These are phyloP conservation scores for Lasioglossum baleicum DNA, from an alignment of 1,140 invertebrate genomes.

Conservation along the genomic window DNA sequence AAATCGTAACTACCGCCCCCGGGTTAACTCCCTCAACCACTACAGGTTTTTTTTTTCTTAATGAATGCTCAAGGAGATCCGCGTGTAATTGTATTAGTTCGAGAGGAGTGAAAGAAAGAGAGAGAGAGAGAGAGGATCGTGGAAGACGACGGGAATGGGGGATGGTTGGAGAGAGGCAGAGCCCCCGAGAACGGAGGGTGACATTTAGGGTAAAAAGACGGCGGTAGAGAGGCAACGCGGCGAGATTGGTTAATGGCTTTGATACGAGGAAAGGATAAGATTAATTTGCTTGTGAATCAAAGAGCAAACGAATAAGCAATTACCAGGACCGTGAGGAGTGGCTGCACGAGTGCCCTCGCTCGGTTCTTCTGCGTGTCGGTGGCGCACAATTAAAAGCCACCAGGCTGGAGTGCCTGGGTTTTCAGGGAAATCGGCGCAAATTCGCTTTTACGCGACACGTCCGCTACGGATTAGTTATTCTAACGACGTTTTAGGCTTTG, in stretches of 20 bases:
- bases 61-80: constrained; percentile 71
- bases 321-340: constrained; percentile 54
- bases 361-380: constrained; percentile 44
- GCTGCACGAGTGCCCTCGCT: constrained; percentile 48
- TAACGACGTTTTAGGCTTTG: not conserved
- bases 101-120: constrained; percentile 51
- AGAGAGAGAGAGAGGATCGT: not conserved
- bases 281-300: constrained; percentile 75
- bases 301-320: constrained; percentile 75
- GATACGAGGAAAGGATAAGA: constrained; percentile 76
- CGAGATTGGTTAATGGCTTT: constrained; percentile 76
- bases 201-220: constrained; percentile 70
- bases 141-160: not conserved
- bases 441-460: not conserved
- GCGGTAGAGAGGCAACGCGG: constrained; percentile 43
- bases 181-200: constrained; percentile 58
- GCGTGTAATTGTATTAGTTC: constrained; percentile 75
- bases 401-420: not conserved
- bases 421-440: not conserved
- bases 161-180: not conserved
- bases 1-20: constrained; percentile 70
- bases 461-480: not conserved
- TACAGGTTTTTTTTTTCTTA: constrained; percentile 66
- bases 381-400: constrained; percentile 40
- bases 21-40: constrained; percentile 55